phyloP scores from a whole-genome alignment of 2,888 invertebrate genomes.

The Leuctra nigra region DNA sequence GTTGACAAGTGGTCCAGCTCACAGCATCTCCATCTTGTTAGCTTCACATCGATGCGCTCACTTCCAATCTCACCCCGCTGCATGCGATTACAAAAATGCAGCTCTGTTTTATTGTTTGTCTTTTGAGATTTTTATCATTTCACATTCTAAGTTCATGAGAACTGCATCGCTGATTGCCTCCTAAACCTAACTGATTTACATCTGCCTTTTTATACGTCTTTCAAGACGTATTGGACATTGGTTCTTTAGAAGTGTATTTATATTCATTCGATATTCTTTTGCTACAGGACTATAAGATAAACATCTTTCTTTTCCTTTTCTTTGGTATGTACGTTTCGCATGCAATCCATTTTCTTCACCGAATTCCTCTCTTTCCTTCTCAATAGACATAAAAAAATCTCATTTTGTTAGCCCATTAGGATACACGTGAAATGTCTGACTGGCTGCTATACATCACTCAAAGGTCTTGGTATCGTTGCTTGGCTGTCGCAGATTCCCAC shows the following conservation, averaged over 20 bases:
- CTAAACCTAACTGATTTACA: too few relatives aligned
- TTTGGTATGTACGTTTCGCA: slow-evolving; percentile 22
- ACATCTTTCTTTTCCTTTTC: slow-evolving; percentile 23
- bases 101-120: too few relatives aligned
- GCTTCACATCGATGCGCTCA: too few relatives aligned
- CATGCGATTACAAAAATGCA: too few relatives aligned
- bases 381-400: slow-evolving; percentile 18
- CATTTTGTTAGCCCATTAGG: slow-evolving; percentile 28
- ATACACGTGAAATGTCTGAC: slow-evolving; percentile 23
- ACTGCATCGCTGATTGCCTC: too few relatives aligned
- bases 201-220: too few relatives aligned
- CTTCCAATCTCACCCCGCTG: too few relatives aligned
- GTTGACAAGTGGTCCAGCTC: too few relatives aligned
- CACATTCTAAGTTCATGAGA: too few relatives aligned
- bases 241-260: slow-evolving; percentile 1
- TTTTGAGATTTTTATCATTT: too few relatives aligned
- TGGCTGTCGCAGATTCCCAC: slow-evolving; percentile 11
- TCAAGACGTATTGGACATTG: too few relatives aligned
- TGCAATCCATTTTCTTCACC: slow-evolving; percentile 27
- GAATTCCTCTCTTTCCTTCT: slow-evolving; percentile 21
- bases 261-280: not conserved
- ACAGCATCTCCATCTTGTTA: too few relatives aligned
- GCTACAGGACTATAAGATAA: slow-evolving; percentile 20
- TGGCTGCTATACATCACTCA: slow-evolving; percentile 24
- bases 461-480: slow-evolving; percentile 5